These are phyloP conservation scores for Eilema caniola DNA, from an alignment of 2,888 invertebrate genomes.

Conservation along the genomic window DNA sequence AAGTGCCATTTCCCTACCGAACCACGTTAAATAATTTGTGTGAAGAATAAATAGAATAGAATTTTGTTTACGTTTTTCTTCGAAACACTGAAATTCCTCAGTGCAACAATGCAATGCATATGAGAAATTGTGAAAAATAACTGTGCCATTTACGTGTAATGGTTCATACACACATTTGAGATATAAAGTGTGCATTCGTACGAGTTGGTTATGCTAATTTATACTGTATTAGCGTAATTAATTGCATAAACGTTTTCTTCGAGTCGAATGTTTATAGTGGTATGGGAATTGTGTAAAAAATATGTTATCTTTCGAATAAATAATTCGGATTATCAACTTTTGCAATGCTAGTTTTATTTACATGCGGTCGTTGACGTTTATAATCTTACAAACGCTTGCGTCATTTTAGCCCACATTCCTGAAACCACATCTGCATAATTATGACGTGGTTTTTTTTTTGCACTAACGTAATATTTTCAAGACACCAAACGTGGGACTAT, in stretches of 20 bases:
- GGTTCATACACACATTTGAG: not conserved
- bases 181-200: not conserved
- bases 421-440: not conserved
- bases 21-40: not conserved
- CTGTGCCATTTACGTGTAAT: not conserved
- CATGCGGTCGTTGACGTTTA: not conserved
- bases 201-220: slow-evolving; percentile 7
- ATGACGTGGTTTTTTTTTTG: not conserved
- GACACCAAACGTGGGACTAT: not conserved
- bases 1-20: not conserved
- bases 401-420: not conserved
- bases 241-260: slow-evolving; percentile 12
- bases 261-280: not conserved
- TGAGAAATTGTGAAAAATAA: slow-evolving; percentile 3
- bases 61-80: not conserved
- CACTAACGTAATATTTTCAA: not conserved
- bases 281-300: not conserved
- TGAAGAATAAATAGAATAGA: slow-evolving; percentile 7
- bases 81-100: not conserved
- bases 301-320: slow-evolving; percentile 1
- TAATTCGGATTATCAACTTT: not conserved
- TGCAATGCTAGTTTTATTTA: not conserved
- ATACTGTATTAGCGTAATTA: not conserved
- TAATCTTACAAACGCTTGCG: not conserved
- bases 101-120: not conserved